Evolutionary conservation across 2,113 vertebrate genomes (phyloP).

Genomic region (Thryonomys swinderianus): DNA sequence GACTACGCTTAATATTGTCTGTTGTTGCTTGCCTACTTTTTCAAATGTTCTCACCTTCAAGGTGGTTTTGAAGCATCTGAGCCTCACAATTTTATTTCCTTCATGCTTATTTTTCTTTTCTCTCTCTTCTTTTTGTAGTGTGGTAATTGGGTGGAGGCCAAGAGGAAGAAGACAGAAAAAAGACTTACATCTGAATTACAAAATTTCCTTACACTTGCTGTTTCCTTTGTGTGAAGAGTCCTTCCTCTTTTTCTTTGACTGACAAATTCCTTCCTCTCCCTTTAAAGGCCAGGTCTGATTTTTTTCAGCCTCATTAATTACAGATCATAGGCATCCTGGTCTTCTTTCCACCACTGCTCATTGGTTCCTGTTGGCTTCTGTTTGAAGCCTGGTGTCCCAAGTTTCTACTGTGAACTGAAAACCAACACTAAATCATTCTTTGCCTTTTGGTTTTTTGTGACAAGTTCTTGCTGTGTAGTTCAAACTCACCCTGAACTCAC

Average conservation of each 20-base stretch:
- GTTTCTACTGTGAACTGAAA: not conserved
- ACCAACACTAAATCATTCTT: not conserved
- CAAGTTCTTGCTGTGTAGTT: not conserved
- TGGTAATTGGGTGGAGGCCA: not conserved
- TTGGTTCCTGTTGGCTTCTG: not conserved
- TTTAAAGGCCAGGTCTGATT: slow-evolving; percentile 30
- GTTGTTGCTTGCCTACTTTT: not conserved
- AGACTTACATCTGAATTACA: slow-evolving; percentile 34
- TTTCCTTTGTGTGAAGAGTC: not conserved
- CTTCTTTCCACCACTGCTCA: not conserved
- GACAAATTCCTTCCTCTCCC: slow-evolving; percentile 36
- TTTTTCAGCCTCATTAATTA: slow-evolving; percentile 33
- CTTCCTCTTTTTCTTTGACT: not conserved
- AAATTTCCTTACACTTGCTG: not conserved
- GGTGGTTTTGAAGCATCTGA: slow-evolving; percentile 5
- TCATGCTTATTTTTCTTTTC: not conserved
- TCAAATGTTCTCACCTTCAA: not conserved
- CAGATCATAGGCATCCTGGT: not conserved
- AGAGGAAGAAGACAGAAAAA: not conserved
- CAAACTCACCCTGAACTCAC: not conserved
- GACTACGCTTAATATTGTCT: not conserved
- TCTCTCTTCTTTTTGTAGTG: slow-evolving; percentile 24
- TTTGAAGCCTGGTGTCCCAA: not conserved
- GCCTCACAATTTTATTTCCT: not conserved
- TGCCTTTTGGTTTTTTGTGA: not conserved